A percentile compares a stretch with the other conserved stretches of the same genome.
These are phyloP conservation scores for Rhinolophus ferrumequinum DNA, from an alignment of 2,113 vertebrate genomes.

Conservation along the genomic window DNA sequence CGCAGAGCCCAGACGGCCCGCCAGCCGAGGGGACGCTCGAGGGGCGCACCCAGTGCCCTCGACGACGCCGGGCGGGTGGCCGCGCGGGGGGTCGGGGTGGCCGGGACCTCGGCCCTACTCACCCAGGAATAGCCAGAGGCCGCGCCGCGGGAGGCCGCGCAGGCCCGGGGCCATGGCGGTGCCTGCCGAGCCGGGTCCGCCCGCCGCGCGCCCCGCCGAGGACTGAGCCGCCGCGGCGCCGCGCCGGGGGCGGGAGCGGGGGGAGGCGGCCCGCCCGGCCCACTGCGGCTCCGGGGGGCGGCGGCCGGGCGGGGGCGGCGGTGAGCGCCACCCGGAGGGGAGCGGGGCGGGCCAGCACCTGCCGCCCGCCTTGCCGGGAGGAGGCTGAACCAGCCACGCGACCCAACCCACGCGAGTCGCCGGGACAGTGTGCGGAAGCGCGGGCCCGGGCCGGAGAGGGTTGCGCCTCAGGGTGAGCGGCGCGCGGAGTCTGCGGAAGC, in stretches of 20 bases:
- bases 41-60: neutral
- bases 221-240: neutral
- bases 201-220: neutral
- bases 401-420: neutral
- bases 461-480: fast-evolving
- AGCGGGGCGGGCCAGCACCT: neutral
- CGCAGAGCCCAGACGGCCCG: neutral
- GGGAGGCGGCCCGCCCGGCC: neutral
- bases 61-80: neutral
- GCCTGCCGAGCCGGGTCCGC: neutral
- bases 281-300: neutral
- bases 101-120: constrained; percentile 32
- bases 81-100: no score
- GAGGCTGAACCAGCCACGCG: neutral
- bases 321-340: neutral
- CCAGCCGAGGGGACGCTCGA: neutral
- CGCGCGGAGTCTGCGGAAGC: neutral
- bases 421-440: neutral
- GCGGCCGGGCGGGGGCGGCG: neutral
- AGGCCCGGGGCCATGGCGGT: constrained; percentile 45
- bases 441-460: neutral
- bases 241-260: neutral
- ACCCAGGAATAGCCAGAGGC: constrained; percentile 74
- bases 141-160: neutral
- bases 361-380: neutral